Evolutionary conservation across 2,113 vertebrate genomes (phyloP), one percentile per base, ranked within the genome.

Genomic region (Perccottus glenii): DNA sequence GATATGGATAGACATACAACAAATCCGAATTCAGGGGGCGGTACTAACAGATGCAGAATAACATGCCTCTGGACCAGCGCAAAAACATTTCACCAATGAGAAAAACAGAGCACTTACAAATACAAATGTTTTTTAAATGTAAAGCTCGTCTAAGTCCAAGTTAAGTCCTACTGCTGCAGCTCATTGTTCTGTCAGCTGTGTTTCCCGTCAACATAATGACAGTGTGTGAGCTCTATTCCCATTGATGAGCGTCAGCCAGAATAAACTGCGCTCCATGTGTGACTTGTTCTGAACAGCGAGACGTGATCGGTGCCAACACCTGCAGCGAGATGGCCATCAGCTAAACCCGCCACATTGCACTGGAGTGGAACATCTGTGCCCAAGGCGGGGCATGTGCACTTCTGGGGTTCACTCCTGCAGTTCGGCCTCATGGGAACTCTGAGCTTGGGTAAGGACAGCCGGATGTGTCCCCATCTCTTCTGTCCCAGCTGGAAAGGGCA

Each of bases 351-450:
- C 83, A 73, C 85, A 72, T 16, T n/a, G 64, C 71, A 67, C 68
- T 48, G 10, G 50, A 50, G 59, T 47, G 66, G 85, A 87, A 88
- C 88, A 91, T 88, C 89, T 92, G 92, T 73, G 82, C 50, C 79
- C 10, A 0, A 64, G 72, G 78, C 84, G 86, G 82, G 48, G 32
- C 1, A 0, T 65, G 70, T 70, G 77, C 75, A 73, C 73, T 76
- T 85, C 72, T 80, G 78, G 70, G 78, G 71, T 71, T 64, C 77
- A 75, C 79, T 79, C 68, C 75, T 83, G 74, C 78, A 70, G 68
- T 71, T 76, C 63, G 38, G 60, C 80, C 87, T 82, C 67, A 40
- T 10, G 78, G 87, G 86, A 80, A 72, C 57, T 60, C 68, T 38
- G 70, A 57, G 73, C 60, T 52, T 44, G 70, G 67, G 53, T 64